Evolutionary conservation across 1,140 invertebrate genomes (phyloP).

Genomic region (Bicyclus anynana): DNA sequence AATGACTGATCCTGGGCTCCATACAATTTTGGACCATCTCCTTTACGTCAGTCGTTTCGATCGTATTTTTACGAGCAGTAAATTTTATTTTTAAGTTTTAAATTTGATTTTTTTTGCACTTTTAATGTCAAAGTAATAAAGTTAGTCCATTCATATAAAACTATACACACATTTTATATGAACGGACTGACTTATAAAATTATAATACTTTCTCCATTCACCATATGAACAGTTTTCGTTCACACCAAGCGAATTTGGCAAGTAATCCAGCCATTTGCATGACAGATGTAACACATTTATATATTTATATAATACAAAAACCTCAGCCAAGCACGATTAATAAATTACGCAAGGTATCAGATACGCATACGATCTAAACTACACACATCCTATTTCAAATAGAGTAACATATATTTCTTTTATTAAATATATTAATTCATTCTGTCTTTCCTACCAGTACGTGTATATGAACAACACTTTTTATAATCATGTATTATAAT

Average conservation of each 20-base stretch:
- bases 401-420: conserved; percentile 36
- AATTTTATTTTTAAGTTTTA: too few relatives aligned
- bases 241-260: conserved; percentile 54
- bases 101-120: too few relatives aligned
- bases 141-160: background rate
- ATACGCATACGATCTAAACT: conserved; percentile 44
- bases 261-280: conserved; percentile 42
- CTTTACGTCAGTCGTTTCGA: too few relatives aligned
- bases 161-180: too few relatives aligned
- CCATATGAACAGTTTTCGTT: conserved; percentile 30
- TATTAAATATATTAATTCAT: conserved; percentile 30
- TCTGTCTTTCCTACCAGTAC: conserved; percentile 30
- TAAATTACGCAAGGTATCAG: conserved; percentile 40
- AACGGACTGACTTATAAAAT: too few relatives aligned
- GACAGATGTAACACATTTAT: conserved; percentile 21
- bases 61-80: too few relatives aligned
- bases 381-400: conserved; percentile 37
- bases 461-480: conserved; percentile 30
- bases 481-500: conserved; percentile 31
- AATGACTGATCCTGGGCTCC: too few relatives aligned
- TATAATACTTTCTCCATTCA: too few relatives aligned
- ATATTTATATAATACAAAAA: conserved; percentile 26
- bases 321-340: conserved; percentile 53
- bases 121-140: too few relatives aligned
- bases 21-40: too few relatives aligned